A percentile compares a stretch with the other conserved stretches of the same genome.
Evolutionary conservation across 23 tunicate species (phyloP).

Genomic region (Trididemnum nubilum): DNA sequence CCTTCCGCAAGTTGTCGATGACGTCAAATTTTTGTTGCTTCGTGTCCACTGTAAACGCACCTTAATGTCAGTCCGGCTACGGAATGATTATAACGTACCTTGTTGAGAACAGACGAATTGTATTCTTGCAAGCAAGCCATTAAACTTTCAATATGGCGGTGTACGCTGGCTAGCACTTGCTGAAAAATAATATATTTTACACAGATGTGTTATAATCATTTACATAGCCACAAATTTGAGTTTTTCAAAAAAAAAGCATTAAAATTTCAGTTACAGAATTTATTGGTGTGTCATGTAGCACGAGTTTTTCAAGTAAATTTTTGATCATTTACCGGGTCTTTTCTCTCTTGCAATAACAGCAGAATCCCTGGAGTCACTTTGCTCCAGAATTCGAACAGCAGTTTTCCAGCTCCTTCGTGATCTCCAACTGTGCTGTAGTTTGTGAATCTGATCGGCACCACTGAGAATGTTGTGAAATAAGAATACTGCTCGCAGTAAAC

Average conservation of each 20-base stretch:
- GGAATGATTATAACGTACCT: constrained; percentile 14
- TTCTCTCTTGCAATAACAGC: constrained; percentile 28
- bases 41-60: too few species aligned
- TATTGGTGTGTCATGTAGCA: too few species aligned
- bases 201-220: too few species aligned
- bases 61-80: too few species aligned
- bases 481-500: constrained; percentile 84
- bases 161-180: constrained; percentile 54
- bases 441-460: background rate
- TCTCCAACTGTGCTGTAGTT: constrained; percentile 44
- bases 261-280: too few species aligned
- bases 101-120: constrained; percentile 56
- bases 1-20: too few species aligned
- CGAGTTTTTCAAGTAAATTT: too few species aligned
- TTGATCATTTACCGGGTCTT: background rate
- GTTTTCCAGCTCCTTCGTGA: constrained; percentile 16
- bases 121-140: constrained; percentile 54
- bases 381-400: constrained; percentile 79
- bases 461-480: constrained; percentile 18
- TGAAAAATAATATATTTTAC: too few species aligned
- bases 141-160: constrained; percentile 50
- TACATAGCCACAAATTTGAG: too few species aligned
- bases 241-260: too few species aligned
- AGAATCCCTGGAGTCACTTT: constrained; percentile 72
- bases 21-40: too few species aligned